Base-by-base conservation (phyloP, 1,140 invertebrate genomes). In the Ganaspis sp. region DNA sequence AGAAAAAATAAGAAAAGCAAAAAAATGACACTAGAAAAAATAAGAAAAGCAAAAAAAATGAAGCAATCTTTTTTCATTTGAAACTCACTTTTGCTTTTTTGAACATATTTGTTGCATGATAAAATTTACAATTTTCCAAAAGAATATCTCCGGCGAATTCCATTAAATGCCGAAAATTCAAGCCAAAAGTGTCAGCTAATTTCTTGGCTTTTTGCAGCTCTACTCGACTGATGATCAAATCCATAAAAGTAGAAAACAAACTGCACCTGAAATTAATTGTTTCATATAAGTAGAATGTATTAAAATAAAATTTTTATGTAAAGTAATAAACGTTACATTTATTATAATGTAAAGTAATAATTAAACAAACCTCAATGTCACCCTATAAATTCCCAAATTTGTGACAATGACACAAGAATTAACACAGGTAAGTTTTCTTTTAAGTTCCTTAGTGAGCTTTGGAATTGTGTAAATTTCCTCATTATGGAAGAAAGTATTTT, bases 371-470 rank as follows among this genome's bases (percentile, higher is more conserved):
- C 93, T 94, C 21, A 95, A 89, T 83, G 92, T 90, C 81, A 95
- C 91, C 87, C 94, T 93, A 89, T 95, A 96, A 53, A 96, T 92
- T 84, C 92, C 92, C 81, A 89, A 91, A 87, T 94, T 94, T 42
- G 95, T 96, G 21, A 96, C 92, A 73, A 96, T 90, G 82, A 96
- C 91, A 88, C 95, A 96, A 4, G 94, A 93, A 92, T 94, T 94
- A 54, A 94, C 86, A 78, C 87, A 84, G 73, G 91, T 88, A 78
- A 91, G 85, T 80, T 92, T 86, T 83, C 93, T 78, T 84, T 91
- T 91, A 80, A 93, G 81, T 89, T 93, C 90, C 81, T 92, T 87
- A 81, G 93, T 80, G 86, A 90, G 89, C 83, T 92, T 88, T 34
- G 91, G 89, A 79, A 92, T 87, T 4, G 78, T 82, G 80, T 87